Evolutionary conservation across 2,888 invertebrate genomes (phyloP).

Genomic region (Trachelus troglodyta): DNA sequence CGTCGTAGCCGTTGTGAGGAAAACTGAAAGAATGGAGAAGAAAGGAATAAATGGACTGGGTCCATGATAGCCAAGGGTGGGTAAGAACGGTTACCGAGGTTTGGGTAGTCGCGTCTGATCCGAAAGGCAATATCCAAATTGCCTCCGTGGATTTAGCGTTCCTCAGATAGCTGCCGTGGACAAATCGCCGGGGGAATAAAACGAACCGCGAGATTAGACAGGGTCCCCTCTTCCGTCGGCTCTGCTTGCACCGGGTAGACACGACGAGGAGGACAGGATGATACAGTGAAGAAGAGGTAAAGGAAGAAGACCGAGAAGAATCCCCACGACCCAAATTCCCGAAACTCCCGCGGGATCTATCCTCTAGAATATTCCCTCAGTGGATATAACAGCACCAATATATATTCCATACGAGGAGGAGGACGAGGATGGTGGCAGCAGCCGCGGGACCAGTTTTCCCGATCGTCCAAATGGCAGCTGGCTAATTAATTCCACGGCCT

Average conservation of each 20-base stretch:
- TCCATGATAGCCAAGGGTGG: background rate
- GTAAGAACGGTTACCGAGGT: constrained; percentile 2
- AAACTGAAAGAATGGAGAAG: background rate
- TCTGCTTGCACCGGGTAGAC: background rate
- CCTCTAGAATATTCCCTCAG: background rate
- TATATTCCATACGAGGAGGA: background rate
- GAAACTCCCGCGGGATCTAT: background rate
- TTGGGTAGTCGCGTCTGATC: constrained; percentile 32
- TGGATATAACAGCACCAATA: background rate
- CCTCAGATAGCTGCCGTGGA: constrained; percentile 42
- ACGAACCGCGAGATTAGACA: constrained; percentile 53
- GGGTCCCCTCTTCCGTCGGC: background rate
- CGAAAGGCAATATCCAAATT: constrained; percentile 59
- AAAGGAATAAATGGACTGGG: background rate
- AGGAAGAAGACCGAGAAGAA: background rate
- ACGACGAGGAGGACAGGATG: background rate
- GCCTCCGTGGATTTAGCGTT: constrained; percentile 52
- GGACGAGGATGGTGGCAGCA: background rate
- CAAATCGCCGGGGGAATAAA: constrained; percentile 54
- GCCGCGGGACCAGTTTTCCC: background rate
- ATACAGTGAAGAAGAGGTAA: background rate
- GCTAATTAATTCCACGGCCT: background rate
- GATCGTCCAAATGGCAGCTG: background rate
- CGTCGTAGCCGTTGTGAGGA: background rate
- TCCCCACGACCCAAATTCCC: background rate